Conservation (phyloP, 2,888 invertebrate species). For the Apeira syringaria region DNA sequence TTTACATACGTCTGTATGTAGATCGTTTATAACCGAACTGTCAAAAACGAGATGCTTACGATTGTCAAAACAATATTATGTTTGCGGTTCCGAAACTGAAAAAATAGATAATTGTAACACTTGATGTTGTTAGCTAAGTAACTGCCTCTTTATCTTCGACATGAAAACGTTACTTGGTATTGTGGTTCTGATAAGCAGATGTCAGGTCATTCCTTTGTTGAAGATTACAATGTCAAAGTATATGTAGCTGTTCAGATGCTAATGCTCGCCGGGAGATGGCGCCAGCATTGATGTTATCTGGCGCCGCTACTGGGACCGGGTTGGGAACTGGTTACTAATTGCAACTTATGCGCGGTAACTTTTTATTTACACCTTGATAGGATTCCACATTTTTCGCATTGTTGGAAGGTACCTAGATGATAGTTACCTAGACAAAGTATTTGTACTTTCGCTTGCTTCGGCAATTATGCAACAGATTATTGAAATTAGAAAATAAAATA, state of each 20-base stretch:
- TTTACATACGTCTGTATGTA: too few species aligned
- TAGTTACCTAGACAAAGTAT: too few species aligned
- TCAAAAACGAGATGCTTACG: constrained; percentile 35
- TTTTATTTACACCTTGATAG: constrained; percentile 15
- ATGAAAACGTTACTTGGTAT: constrained; percentile 39
- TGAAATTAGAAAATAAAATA: too few species aligned
- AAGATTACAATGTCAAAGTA: constrained; percentile 70
- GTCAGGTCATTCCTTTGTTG: constrained; percentile 73
- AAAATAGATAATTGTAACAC: constrained; percentile 17
- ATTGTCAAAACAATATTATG: constrained; percentile 27
- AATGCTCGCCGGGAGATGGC: constrained; percentile 61
- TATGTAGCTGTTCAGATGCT: constrained; percentile 64
- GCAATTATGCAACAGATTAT: too few species aligned
- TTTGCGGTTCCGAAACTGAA: constrained; percentile 31
- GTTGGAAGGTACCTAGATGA: neutral
- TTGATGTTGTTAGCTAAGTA: constrained; percentile 14
- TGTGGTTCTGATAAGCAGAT: constrained; percentile 58
- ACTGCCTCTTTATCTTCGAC: constrained; percentile 36
- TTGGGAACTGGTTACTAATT: constrained; percentile 34
- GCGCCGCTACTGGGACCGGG: constrained; percentile 24
- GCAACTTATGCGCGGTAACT: constrained; percentile 24
- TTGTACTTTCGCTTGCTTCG: too few species aligned
- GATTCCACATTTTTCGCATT: constrained; percentile 2
- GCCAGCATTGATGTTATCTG: constrained; percentile 60
- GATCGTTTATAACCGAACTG: constrained; percentile 25